These are phyloP conservation scores for Chitala chitala DNA, from an alignment of 2,113 vertebrate species.

Conservation along the genomic window DNA sequence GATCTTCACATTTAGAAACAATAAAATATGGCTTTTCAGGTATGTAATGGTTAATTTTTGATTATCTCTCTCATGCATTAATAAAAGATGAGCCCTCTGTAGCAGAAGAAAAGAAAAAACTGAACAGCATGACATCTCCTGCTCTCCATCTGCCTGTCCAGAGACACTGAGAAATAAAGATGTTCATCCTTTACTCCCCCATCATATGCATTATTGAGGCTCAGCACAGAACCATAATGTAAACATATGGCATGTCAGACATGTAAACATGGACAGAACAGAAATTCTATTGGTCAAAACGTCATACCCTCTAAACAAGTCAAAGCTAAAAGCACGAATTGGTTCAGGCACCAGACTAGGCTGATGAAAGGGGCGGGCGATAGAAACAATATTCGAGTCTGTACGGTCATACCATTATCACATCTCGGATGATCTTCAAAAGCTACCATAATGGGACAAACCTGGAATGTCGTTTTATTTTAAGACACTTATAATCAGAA, in stretches of 20 bases:
- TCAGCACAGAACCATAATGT: conserved; percentile 16
- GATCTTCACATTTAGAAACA: neutral
- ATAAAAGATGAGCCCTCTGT: neutral
- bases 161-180: conserved; percentile 40
- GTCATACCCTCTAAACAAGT: neutral
- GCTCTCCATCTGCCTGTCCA: conserved; percentile 21
- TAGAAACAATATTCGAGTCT: neutral
- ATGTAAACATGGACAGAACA: conserved; percentile 11
- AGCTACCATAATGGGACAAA: neutral
- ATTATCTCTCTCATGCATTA: neutral
- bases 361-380: conserved; percentile 4
- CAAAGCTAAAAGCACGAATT: neutral
- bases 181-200: conserved; percentile 30
- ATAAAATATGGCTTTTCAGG: neutral
- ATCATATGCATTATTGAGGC: conserved; percentile 41
- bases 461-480: neutral
- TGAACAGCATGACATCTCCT: neutral
- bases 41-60: conserved; percentile 11
- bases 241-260: conserved; percentile 31
- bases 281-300: conserved; percentile 13
- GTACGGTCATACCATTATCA: neutral
- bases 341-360: neutral
- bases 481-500: no score
- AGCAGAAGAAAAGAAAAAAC: neutral
- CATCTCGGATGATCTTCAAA: neutral